A percentile compares a stretch with the other conserved stretches of the same genome.
Conservation (phyloP, 2,797 vertebrate genomes). For the Lepilemur septentrionalis region DNA sequence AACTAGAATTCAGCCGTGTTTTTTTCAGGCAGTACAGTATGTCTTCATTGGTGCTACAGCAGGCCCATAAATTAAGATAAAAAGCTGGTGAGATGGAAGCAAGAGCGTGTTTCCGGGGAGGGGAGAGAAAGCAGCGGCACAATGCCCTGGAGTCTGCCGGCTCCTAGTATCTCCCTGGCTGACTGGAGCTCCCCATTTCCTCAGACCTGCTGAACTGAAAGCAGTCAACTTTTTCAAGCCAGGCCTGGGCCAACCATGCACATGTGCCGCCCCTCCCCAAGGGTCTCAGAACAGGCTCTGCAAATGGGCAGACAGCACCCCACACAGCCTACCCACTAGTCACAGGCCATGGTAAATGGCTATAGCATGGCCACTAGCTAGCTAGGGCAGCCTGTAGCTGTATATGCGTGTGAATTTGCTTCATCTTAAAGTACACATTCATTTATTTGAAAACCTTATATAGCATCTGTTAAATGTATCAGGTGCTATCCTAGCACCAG, state of each 20-base stretch:
- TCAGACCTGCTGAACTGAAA: not conserved
- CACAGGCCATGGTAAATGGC: not conserved
- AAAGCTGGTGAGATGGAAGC: constrained; percentile 3
- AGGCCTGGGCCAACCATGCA: not conserved
- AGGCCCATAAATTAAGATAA: constrained; percentile 55
- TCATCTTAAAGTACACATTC: not conserved
- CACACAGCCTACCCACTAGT: not conserved
- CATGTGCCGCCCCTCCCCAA: not conserved
- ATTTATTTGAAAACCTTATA: not conserved
- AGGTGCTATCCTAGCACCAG: not conserved
- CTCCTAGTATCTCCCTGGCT: not conserved
- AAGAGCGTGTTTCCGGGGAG: not conserved
- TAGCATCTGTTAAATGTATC: not conserved
- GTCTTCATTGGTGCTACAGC: constrained; percentile 53
- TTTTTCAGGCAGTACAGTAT: constrained; percentile 26
- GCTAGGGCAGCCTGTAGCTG: fast-evolving
- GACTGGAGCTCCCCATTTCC: not conserved
- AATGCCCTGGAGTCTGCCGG: not conserved
- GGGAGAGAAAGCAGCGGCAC: not conserved
- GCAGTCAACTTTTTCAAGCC: not conserved
- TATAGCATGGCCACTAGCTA: not conserved
- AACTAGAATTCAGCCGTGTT: constrained; percentile 47
- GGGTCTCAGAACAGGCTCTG: not conserved
- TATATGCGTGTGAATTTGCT: not conserved
- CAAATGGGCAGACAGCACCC: not conserved